Evolutionary conservation across 2,888 invertebrate genomes (phyloP), one percentile per base, ranked within the genome.

Genomic region (Himalopsyche anomala): DNA sequence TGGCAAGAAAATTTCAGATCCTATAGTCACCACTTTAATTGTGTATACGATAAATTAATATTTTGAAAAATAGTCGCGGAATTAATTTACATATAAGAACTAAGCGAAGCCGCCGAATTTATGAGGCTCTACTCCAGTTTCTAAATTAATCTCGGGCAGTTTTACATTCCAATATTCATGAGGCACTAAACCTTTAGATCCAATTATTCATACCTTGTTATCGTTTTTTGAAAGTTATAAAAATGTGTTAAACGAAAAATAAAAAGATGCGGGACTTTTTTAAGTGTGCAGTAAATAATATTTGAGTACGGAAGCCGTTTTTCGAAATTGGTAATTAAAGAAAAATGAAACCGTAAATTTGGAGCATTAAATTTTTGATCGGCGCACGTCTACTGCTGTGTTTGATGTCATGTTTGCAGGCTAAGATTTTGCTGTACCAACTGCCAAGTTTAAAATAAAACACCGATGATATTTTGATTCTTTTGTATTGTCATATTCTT

Each of bases 261-360:
- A 62, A 62, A 62, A 62, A n/a, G 62, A 19, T 62, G 62, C 62
- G 62, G 62, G 62, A 62, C 62, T 62, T 6, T 62, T 62, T 51
- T 62, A 19, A 62, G 62, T 62, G 62, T 62, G 62, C 62, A 62
- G 62, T 62, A 62, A 62, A 62, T 62, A 62, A 62, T 62, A 9
- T 8, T 6, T 6, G 62, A 62, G 62, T 28, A 62, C 62, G 62
- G 62, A 62, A 62, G 62, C 62, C 8, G 62, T 62, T 62, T 62
- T 62, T 62, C 62, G 62, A 62, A 62, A 62, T 62, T 62, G 62
- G 62, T 62, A 19, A 62, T 62, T 62, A 62, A 62, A 62, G n/a
- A 45, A 45, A 28, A 62, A 62, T 62, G 62, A 62, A 62, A 62
- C 62, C 62, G 62, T 62, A 62, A 62, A 62, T 62, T 62, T 62